Conservation (phyloP, 2,113 vertebrate species). For the Hydrochoerus hydrochaeris region DNA sequence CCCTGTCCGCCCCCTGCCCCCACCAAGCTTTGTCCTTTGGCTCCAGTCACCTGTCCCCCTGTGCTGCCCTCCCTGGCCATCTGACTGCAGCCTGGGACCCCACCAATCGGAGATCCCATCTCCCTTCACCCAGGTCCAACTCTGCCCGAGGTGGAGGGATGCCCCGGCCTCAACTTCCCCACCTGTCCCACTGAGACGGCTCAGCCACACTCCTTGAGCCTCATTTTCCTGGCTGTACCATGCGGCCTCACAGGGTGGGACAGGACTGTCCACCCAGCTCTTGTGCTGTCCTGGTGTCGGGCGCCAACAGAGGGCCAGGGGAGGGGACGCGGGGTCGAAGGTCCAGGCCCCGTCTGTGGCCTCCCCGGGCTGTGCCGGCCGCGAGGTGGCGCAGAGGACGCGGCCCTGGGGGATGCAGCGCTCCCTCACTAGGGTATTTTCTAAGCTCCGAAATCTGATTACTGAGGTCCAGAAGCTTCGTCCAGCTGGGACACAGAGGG, state of each 20-base stretch:
- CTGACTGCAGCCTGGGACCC: not conserved
- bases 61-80: not conserved
- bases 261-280: not conserved
- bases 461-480: not conserved
- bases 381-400: not conserved
- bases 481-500: not conserved
- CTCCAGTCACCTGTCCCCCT: not conserved
- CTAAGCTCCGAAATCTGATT: not conserved
- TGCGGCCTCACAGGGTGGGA: accelerated
- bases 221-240: not conserved
- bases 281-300: no score
- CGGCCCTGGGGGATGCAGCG: no score
- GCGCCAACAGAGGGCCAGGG: not conserved
- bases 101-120: not conserved
- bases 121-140: accelerated
- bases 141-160: not conserved
- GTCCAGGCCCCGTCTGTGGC: not conserved
- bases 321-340: no score
- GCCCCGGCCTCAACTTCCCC: not conserved
- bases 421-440: not conserved
- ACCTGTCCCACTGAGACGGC: not conserved
- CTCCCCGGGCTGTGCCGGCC: no score
- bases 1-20: no score
- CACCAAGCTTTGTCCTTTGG: not conserved
- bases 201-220: not conserved